Conservation (phyloP, 2,888 invertebrate species). For the Cryptophagus acutangulus region DNA sequence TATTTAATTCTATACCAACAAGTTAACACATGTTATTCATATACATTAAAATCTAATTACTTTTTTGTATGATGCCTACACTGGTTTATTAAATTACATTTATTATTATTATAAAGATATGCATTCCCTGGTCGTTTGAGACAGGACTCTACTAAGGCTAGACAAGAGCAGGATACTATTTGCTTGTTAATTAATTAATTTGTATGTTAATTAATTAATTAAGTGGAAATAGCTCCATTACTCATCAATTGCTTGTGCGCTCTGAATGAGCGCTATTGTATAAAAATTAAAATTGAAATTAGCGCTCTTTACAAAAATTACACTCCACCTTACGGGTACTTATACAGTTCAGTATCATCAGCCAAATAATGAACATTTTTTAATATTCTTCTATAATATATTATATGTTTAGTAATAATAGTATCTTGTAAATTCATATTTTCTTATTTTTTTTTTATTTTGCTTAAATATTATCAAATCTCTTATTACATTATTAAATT, state of each 20-base stretch:
- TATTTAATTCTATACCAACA: slow-evolving; percentile 44
- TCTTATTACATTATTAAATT: slow-evolving; percentile 47
- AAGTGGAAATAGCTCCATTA: too few species aligned
- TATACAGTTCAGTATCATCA: slow-evolving; percentile 14
- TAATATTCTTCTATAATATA: slow-evolving; percentile 35
- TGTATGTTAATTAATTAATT: too few species aligned
- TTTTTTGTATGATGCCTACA: slow-evolving; percentile 44
- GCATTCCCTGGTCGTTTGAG: slow-evolving; percentile 47
- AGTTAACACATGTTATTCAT: slow-evolving; percentile 46
- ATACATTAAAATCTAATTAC: slow-evolving; percentile 47
- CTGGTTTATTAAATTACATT: too few species aligned
- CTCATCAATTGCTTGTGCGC: too few species aligned
- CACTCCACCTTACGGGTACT: too few species aligned
- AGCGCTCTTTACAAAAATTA: too few species aligned
- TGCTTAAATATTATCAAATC: slow-evolving; percentile 51
- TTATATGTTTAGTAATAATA: too few species aligned
- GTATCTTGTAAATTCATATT: slow-evolving; percentile 48
- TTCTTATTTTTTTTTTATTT: too few species aligned
- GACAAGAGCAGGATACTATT: slow-evolving; percentile 31
- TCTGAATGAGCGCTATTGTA: too few species aligned
- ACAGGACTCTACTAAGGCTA: slow-evolving; percentile 49
- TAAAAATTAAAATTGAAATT: too few species aligned
- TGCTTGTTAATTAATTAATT: too few species aligned
- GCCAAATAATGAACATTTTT: slow-evolving; percentile 28
- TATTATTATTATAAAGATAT: slow-evolving; percentile 47